A percentile compares a stretch with the other conserved stretches of the same genome.
Evolutionary conservation across 2,888 invertebrate genomes (phyloP).

Genomic region (Nycteola revayana): DNA sequence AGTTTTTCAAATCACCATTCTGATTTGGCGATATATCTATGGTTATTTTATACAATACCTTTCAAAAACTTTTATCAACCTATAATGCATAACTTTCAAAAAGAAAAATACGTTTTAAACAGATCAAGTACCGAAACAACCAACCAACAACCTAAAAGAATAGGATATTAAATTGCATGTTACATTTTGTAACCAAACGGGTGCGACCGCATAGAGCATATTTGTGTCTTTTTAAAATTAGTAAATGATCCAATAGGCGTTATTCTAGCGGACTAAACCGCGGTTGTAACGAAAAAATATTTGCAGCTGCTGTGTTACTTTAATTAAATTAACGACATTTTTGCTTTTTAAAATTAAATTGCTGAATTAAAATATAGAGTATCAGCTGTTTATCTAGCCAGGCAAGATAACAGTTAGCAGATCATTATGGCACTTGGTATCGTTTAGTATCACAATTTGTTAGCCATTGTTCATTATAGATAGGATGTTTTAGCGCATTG

Average conservation of each 20-base stretch:
- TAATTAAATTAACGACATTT: conserved; percentile 33
- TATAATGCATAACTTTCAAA: too few relatives aligned
- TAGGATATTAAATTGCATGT: too few relatives aligned
- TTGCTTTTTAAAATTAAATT: conserved; percentile 27
- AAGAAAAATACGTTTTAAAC: too few relatives aligned
- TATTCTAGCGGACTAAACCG: conserved; percentile 1
- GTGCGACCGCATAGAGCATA: too few relatives aligned
- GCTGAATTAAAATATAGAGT: conserved; percentile 18
- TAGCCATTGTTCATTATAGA: conserved; percentile 9
- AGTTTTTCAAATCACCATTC: too few relatives aligned
- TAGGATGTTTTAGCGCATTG: conserved; percentile 5
- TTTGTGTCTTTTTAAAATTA: conserved; percentile 22
- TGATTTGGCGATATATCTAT: too few relatives aligned
- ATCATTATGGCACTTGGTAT: background rate
- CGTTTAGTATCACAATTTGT: conserved; percentile 24
- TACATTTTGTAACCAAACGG: too few relatives aligned
- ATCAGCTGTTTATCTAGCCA: conserved; percentile 29
- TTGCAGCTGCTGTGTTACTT: conserved; percentile 31
- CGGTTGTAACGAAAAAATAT: conserved; percentile 23
- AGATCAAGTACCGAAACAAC: too few relatives aligned
- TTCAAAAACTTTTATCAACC: too few relatives aligned
- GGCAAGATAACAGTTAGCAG: conserved; percentile 7
- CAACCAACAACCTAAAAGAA: too few relatives aligned
- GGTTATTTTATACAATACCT: too few relatives aligned
- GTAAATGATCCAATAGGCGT: conserved; percentile 1